phyloP scores from a whole-genome alignment of 2,888 invertebrate species.

The Campaea margaritaria region DNA sequence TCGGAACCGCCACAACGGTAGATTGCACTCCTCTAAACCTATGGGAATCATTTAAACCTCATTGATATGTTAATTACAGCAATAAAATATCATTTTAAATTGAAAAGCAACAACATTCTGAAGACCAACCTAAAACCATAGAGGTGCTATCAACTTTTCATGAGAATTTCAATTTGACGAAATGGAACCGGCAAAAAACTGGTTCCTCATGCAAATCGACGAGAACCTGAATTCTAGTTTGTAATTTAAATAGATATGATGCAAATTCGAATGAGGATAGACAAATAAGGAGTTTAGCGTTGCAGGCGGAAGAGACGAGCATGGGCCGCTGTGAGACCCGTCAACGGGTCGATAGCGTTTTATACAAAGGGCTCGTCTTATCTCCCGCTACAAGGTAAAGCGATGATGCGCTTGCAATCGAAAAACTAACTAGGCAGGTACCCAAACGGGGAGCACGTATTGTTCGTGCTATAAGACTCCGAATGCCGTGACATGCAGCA shows the following conservation, averaged over 20 bases:
- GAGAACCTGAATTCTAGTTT: conserved; percentile 41
- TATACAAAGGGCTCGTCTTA: too few species aligned
- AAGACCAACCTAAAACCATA: conserved; percentile 2
- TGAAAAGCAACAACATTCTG: conserved; percentile 1
- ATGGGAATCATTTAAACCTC: not conserved
- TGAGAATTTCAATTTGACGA: conserved; percentile 37
- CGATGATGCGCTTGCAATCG: too few species aligned
- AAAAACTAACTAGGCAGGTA: too few species aligned
- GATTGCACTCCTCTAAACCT: conserved; percentile 1
- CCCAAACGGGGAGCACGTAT: too few species aligned
- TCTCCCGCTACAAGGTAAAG: too few species aligned
- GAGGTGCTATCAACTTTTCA: conserved; percentile 24
- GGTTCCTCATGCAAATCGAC: conserved; percentile 43
- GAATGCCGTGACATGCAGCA: too few species aligned
- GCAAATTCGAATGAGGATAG: conserved; percentile 38
- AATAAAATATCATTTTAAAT: not conserved
- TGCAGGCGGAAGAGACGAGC: conserved; percentile 19
- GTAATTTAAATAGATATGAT: conserved; percentile 47
- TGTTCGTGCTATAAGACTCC: too few species aligned
- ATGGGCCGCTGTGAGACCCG: too few species aligned
- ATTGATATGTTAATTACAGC: not conserved
- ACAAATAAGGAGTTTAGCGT: conserved; percentile 32
- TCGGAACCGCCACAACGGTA: not conserved
- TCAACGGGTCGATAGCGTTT: too few species aligned
- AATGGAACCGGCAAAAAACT: conserved; percentile 37